These are phyloP conservation scores for Empis stercorea DNA, from an alignment of 2,888 invertebrate genomes.

Conservation along the genomic window DNA sequence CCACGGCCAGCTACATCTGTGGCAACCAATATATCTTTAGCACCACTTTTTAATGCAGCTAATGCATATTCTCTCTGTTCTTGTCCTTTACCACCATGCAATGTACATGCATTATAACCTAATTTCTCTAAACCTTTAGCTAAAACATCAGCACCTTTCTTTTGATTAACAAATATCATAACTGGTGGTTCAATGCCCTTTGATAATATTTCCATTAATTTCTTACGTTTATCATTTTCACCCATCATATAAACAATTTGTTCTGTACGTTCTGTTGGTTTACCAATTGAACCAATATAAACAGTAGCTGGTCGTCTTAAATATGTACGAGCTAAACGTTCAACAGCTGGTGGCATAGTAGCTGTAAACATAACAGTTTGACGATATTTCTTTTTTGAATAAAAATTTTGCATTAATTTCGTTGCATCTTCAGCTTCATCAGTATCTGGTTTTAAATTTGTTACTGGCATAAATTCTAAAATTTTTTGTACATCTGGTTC, in stretches of 20 bases:
- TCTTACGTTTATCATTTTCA: conserved; percentile 92
- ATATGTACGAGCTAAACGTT: conserved; percentile 88
- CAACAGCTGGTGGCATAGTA: conserved; percentile 98
- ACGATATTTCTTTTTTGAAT: conserved; percentile 90
- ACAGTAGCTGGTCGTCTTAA: conserved; percentile 92
- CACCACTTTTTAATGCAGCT: conserved; percentile 87
- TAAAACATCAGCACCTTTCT: conserved; percentile 97
- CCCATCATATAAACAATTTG: conserved; percentile 93
- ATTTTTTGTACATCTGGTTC: conserved; percentile 98
- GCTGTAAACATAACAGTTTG: conserved; percentile 99
- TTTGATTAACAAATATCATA: conserved; percentile 99
- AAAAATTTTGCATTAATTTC: conserved; percentile 83
- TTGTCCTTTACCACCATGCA: conserved; percentile 99
- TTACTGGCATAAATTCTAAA: conserved; percentile 93
- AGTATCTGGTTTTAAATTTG: conserved; percentile 94
- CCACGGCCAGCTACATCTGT: conserved; percentile 99
- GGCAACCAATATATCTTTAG: conserved; percentile 96
- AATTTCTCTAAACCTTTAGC: conserved; percentile 95
- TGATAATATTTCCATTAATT: conserved; percentile 83
- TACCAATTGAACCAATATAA: conserved; percentile 92
- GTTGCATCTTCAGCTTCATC: conserved; percentile 96
- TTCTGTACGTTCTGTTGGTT: conserved; percentile 95
- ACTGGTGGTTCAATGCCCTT: conserved; percentile 92
- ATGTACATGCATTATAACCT: conserved; percentile 89
- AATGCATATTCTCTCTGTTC: conserved; percentile 98